Evolutionary conservation across 1,140 invertebrate species (phyloP).

Genomic region (Cecropterus lyciades): DNA sequence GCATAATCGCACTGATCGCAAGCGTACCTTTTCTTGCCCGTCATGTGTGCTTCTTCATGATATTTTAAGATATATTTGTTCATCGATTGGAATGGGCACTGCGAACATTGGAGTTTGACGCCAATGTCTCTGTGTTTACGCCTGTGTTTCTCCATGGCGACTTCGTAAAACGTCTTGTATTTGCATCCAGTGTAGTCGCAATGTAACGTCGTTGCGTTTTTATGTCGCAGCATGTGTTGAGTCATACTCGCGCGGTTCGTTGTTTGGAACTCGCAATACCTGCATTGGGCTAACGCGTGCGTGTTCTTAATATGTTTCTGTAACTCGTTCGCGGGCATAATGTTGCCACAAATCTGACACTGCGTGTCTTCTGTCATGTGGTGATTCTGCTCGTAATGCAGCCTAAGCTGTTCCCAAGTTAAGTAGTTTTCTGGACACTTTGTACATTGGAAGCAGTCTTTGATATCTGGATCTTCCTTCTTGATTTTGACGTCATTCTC

Average conservation of each 20-base stretch:
- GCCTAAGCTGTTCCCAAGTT: constrained; percentile 60
- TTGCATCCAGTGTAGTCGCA: constrained; percentile 64
- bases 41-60: constrained; percentile 73
- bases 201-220: constrained; percentile 66
- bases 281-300: constrained; percentile 56
- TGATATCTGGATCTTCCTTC: constrained; percentile 63
- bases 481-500: constrained; percentile 46
- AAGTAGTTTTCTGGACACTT: constrained; percentile 63
- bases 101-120: constrained; percentile 67
- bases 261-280: constrained; percentile 69
- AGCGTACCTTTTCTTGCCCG: constrained; percentile 67
- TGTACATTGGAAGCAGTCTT: constrained; percentile 64
- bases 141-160: constrained; percentile 72
- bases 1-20: constrained; percentile 77
- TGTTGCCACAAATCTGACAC: constrained; percentile 75
- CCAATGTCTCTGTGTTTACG: constrained; percentile 64
- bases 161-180: constrained; percentile 73
- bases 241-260: constrained; percentile 63
- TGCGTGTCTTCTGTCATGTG: constrained; percentile 58
- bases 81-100: constrained; percentile 74
- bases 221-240: constrained; percentile 70
- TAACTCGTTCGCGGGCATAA: constrained; percentile 58
- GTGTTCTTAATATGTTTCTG: constrained; percentile 72
- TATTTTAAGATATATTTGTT: constrained; percentile 77
- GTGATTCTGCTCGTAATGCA: constrained; percentile 68